Conservation (phyloP, 1,140 invertebrate species). For the Drosophila leontia region DNA sequence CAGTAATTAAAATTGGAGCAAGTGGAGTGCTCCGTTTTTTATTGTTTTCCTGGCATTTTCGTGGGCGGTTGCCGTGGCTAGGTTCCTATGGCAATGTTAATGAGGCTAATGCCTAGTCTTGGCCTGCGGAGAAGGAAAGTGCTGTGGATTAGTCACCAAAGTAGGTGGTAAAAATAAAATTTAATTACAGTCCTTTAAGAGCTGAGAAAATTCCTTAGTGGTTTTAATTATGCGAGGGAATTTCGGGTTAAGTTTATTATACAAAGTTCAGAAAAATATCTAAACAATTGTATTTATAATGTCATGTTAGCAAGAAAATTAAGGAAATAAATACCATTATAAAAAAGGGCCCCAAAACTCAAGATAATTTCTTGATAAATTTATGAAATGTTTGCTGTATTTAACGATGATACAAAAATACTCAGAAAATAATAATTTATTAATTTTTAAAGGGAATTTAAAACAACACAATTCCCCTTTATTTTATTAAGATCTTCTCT, state of each 20-base stretch:
- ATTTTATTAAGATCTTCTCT: background rate
- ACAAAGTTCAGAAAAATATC: background rate
- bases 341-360: background rate
- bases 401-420: background rate
- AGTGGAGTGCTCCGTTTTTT: conserved; percentile 28
- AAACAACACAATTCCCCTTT: background rate
- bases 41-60: conserved; percentile 9
- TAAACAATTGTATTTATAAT: background rate
- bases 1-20: conserved; percentile 72
- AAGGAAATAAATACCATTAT: background rate
- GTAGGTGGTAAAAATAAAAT: conserved; percentile 32
- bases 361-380: background rate
- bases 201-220: background rate
- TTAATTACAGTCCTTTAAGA: conserved; percentile 10
- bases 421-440: background rate
- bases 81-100: conserved; percentile 45
- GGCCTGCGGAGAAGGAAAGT: conserved; percentile 29
- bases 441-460: too few species aligned
- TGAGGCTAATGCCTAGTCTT: conserved; percentile 34
- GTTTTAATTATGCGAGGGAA: background rate
- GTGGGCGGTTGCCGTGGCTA: conserved; percentile 20
- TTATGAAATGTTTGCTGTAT: background rate
- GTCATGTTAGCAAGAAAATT: background rate
- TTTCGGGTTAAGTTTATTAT: background rate
- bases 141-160: conserved; percentile 27